Evolutionary conservation across 2,797 vertebrate species (phyloP).

Genomic region (Liasis olivaceus): DNA sequence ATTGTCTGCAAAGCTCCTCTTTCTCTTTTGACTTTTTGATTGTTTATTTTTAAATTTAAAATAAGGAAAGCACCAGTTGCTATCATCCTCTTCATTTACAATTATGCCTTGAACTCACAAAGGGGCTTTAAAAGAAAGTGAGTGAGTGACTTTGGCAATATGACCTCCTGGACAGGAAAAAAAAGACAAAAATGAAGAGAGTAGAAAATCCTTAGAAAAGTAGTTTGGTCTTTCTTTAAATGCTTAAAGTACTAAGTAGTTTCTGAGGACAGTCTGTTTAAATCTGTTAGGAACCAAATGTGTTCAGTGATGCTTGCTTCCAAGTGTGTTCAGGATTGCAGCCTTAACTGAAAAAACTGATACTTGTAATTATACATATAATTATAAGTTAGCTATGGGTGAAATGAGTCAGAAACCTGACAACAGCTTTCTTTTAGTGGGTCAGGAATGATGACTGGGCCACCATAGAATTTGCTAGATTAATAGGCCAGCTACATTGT

Average conservation of each 20-base stretch:
- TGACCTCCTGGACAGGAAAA: not conserved
- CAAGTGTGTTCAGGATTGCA: not conserved
- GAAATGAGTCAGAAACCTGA: constrained; percentile 16
- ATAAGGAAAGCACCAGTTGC: not conserved
- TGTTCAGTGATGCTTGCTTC: not conserved
- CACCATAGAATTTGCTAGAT: not conserved
- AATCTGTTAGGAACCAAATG: not conserved
- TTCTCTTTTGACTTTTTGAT: not conserved
- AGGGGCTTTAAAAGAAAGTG: not conserved
- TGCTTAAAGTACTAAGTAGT: not conserved
- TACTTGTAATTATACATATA: not conserved
- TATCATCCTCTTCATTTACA: not conserved
- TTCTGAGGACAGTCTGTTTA: not conserved
- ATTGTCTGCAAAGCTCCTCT: not conserved
- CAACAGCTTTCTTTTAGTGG: not conserved
- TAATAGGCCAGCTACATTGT: not conserved
- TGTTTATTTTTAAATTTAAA: not conserved
- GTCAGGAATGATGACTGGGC: not conserved
- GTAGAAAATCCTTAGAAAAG: not conserved
- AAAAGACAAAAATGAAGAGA: not conserved
- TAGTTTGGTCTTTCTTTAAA: not conserved
- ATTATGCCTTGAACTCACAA: not conserved
- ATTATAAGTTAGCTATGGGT: not conserved
- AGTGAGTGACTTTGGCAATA: not conserved
- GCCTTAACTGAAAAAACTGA: not conserved